Evolutionary conservation across 2,888 invertebrate species (phyloP), one percentile per base, ranked within the genome.

Genomic region (Empis stercorea): DNA sequence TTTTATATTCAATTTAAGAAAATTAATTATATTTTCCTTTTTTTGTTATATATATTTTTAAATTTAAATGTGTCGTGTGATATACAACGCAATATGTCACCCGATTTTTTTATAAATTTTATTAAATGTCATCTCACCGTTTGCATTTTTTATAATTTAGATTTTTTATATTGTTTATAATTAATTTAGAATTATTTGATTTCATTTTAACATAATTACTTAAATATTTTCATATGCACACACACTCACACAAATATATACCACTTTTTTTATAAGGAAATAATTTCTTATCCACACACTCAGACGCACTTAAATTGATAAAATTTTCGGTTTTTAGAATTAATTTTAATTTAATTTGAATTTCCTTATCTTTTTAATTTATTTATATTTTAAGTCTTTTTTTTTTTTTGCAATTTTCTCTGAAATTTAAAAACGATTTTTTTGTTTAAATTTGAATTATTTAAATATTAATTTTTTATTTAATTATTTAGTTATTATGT

Each of bases 41-140:
- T 7, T 34, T 34, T 34, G 4, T 13, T 34, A 5, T 34, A n/a
- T 34, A 7, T 34, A 34, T 34, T 7, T n/a, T n/a, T n/a, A n/a
- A n/a, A n/a, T n/a, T n/a, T n/a, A n/a, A 2, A 34, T 7, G 13
- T 5, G 13, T 34, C 2, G 13, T 34, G 4, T n/a, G 13, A 5
- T 34, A 34, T 34, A n/a, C 13, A n/a, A n/a, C 13, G 14, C 1
- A 17, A n/a, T 40, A 20, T 46, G 46, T 46, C 46, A 46, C 46
- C 46, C 46, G 30, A 46, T 36, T 46, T 36, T 41, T 46, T 46
- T 41, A 37, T 27, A 20, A 23, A 42, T 36, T 36, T 40, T 23
- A 23, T 14, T 23, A 27, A 14, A 54, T 54, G 54, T 56, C 60
- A 60, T 60, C 57, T 60, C 58, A 59, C 58, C 60, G 59, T 54